phyloP scores from a whole-genome alignment of 92 coral and sea anemone genomes.

The Isaurus tuberculatus region DNA sequence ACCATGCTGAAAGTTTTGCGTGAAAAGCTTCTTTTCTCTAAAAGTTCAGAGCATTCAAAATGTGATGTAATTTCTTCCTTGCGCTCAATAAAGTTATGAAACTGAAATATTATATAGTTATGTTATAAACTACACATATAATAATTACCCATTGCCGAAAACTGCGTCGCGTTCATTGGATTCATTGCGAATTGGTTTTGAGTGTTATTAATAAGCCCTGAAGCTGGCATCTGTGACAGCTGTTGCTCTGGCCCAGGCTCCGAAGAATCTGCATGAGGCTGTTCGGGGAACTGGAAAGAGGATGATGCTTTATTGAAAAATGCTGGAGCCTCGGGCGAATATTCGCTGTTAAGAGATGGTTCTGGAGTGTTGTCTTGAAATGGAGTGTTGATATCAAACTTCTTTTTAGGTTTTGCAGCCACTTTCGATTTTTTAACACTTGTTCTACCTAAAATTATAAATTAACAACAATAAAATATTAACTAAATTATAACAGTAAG shows the following conservation, averaged over 20 bases:
- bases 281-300: neutral
- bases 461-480: too few species aligned
- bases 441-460: neutral
- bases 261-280: constrained; percentile 10
- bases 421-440: constrained; percentile 40
- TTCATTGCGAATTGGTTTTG: constrained; percentile 9
- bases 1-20: too few species aligned
- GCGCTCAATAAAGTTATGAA: too few species aligned
- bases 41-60: too few species aligned
- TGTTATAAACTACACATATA: too few species aligned
- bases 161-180: constrained; percentile 32
- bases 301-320: neutral
- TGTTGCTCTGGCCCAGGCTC: constrained; percentile 15
- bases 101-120: too few species aligned
- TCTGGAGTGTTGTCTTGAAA: constrained; percentile 22
- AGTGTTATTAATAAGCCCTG: constrained; percentile 22
- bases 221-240: constrained; percentile 21
- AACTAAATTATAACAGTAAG: too few species aligned
- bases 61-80: too few species aligned
- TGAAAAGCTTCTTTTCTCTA: too few species aligned
- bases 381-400: constrained; percentile 30
- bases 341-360: constrained; percentile 31
- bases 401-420: constrained; percentile 20
- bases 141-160: constrained; percentile 24
- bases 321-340: constrained; percentile 46